These are phyloP conservation scores for Phyto melanocephala DNA, from an alignment of 2,888 invertebrate species.

Conservation along the genomic window DNA sequence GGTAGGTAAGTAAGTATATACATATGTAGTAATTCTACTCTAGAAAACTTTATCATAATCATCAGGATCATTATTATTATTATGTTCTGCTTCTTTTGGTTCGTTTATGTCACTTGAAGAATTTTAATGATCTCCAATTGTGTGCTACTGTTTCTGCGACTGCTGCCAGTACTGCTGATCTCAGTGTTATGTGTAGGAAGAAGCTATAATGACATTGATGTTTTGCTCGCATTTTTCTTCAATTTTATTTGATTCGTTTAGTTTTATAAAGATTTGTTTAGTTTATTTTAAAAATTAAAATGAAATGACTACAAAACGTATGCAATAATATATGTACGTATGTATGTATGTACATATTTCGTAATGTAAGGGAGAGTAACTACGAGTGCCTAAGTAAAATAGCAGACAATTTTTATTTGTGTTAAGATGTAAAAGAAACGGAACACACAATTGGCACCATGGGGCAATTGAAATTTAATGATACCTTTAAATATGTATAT, in stretches of 20 bases:
- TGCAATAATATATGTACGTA: slow-evolving; percentile 8
- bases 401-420: slow-evolving; percentile 42
- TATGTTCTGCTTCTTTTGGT: slow-evolving; percentile 61
- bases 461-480: background rate
- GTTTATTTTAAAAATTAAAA: slow-evolving; percentile 3
- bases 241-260: slow-evolving; percentile 33
- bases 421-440: slow-evolving; percentile 47
- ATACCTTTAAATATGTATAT: too few relatives aligned
- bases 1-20: slow-evolving; percentile 40
- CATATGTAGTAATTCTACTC: background rate
- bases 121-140: slow-evolving; percentile 66
- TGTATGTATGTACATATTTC: slow-evolving; percentile 31
- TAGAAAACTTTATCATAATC: slow-evolving; percentile 2
- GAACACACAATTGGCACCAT: slow-evolving; percentile 44
- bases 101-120: slow-evolving; percentile 65
- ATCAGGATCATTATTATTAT: slow-evolving; percentile 37
- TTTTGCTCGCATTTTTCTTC: slow-evolving; percentile 53
- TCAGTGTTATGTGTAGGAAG: slow-evolving; percentile 60
- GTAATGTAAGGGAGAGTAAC: slow-evolving; percentile 28
- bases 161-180: background rate
- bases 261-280: slow-evolving; percentile 45
- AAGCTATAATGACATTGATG: slow-evolving; percentile 63
- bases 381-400: slow-evolving; percentile 2
- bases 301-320: background rate
- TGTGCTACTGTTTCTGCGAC: slow-evolving; percentile 35